These are phyloP conservation scores for Patella ulyssiponensis DNA, from an alignment of 2,888 invertebrate species.

Conservation along the genomic window DNA sequence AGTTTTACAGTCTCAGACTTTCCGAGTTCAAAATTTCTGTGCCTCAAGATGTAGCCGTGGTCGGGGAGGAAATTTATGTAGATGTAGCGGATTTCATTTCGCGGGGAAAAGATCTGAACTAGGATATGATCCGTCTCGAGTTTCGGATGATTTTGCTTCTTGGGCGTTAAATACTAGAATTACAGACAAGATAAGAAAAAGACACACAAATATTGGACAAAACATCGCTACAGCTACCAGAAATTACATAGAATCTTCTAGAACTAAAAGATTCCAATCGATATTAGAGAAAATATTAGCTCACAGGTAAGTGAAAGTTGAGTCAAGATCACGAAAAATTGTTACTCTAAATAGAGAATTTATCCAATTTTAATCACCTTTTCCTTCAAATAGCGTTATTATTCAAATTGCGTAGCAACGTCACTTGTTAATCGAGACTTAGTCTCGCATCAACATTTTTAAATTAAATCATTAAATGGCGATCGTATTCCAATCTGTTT, in stretches of 20 bases:
- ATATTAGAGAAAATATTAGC: neutral
- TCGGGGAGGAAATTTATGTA: conserved; percentile 61
- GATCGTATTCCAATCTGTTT: too few species aligned
- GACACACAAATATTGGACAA: neutral
- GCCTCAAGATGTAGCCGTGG: conserved; percentile 48
- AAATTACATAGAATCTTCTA: neutral
- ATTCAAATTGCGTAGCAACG: too few species aligned
- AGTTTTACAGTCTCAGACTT: neutral
- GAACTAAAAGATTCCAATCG: neutral
- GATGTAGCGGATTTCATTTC: conserved; percentile 64
- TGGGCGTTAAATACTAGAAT: neutral
- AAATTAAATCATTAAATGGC: too few species aligned
- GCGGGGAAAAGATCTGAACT: conserved; percentile 52
- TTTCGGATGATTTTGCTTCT: neutral
- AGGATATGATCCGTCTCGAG: neutral
- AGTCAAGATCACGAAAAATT: too few species aligned
- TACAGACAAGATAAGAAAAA: neutral
- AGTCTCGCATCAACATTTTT: too few species aligned
- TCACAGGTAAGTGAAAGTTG: neutral
- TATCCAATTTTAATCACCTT: too few species aligned
- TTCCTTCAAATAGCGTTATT: too few species aligned
- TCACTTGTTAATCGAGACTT: too few species aligned
- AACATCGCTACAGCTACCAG: neutral
- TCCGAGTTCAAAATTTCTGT: conserved; percentile 45
- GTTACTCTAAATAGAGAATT: too few species aligned